phyloP scores from a whole-genome alignment of 2,888 invertebrate genomes.

The Brenthis ino region DNA sequence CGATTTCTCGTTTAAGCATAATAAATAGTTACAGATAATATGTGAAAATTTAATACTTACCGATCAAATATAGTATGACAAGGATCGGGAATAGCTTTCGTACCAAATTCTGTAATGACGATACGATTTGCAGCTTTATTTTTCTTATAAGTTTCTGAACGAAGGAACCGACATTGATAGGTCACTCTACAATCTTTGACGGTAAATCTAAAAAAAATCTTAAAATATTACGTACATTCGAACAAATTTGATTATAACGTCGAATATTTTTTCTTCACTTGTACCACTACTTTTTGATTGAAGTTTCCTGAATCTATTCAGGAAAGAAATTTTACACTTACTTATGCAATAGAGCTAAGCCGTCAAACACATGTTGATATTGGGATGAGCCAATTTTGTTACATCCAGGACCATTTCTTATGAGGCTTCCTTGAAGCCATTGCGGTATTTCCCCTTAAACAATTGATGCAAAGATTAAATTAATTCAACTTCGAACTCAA shows the following conservation, averaged over 20 bases:
- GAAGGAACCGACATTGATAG: slow-evolving; percentile 90
- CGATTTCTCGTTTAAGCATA: no score
- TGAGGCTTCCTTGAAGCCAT: slow-evolving; percentile 88
- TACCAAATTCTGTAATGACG: slow-evolving; percentile 93
- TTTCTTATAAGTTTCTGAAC: slow-evolving; percentile 86
- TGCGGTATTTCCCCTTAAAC: slow-evolving; percentile 79
- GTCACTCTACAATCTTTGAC: slow-evolving; percentile 88
- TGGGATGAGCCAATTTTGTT: slow-evolving; percentile 86
- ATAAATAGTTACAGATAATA: neutral
- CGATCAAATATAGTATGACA: slow-evolving; percentile 84
- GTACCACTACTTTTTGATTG: neutral
- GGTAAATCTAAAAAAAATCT: slow-evolving; percentile 3
- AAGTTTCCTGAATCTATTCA: no score
- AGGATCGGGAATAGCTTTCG: slow-evolving; percentile 89
- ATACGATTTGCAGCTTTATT: slow-evolving; percentile 91
- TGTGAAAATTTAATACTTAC: neutral
- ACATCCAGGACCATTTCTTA: slow-evolving; percentile 92
- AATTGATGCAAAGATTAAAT: neutral
- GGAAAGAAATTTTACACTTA: slow-evolving; percentile 7
- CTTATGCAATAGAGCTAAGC: slow-evolving; percentile 69
- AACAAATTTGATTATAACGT: neutral
- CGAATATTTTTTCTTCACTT: no score
- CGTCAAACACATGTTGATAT: slow-evolving; percentile 90
- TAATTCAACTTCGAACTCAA: no score
- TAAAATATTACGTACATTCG: neutral